A percentile compares a stretch with the other conserved stretches of the same genome.
Evolutionary conservation across 2,888 invertebrate genomes (phyloP).

Genomic region (Mellilla xanthometata): DNA sequence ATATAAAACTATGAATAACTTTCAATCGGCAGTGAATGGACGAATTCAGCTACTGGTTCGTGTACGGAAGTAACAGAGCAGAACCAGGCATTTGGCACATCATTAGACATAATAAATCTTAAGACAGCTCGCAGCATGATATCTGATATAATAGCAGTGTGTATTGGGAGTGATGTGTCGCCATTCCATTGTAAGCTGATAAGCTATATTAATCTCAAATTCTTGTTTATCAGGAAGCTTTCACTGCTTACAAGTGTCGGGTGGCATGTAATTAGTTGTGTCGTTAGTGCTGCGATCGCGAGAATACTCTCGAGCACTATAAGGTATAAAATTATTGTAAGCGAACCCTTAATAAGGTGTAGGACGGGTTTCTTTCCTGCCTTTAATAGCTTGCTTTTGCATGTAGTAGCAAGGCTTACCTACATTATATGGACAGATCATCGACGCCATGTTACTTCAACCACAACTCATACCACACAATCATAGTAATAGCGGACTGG

Average conservation of each 20-base stretch:
- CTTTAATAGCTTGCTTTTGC: slow-evolving; percentile 21
- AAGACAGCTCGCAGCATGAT: slow-evolving; percentile 16
- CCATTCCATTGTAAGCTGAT: slow-evolving; percentile 32
- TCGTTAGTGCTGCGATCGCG: slow-evolving; percentile 50
- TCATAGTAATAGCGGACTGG: slow-evolving; percentile 1
- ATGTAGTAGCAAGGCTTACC: neutral
- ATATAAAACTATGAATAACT: slow-evolving; percentile 5
- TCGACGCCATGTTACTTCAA: slow-evolving; percentile 9
- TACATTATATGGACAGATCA: slow-evolving; percentile 11
- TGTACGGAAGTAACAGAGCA: slow-evolving; percentile 8
- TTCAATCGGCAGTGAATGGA: slow-evolving; percentile 20
- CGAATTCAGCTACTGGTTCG: slow-evolving; percentile 14
- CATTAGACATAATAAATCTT: slow-evolving; percentile 17
- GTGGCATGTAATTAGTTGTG: slow-evolving; percentile 50
- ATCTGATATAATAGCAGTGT: slow-evolving; percentile 18
- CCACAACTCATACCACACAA: slow-evolving; percentile 5
- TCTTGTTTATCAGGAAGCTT: slow-evolving; percentile 54
- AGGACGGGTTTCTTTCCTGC: slow-evolving; percentile 26
- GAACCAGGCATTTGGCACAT: slow-evolving; percentile 19
- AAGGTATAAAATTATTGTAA: slow-evolving; percentile 21
- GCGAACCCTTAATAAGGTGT: slow-evolving; percentile 20
- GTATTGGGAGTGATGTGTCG: slow-evolving; percentile 20
- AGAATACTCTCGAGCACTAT: slow-evolving; percentile 17
- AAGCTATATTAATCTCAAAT: slow-evolving; percentile 45
- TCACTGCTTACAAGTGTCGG: slow-evolving; percentile 51